Evolutionary conservation across 2,797 vertebrate genomes (phyloP).

Genomic region (Pelobates cultripes): DNA sequence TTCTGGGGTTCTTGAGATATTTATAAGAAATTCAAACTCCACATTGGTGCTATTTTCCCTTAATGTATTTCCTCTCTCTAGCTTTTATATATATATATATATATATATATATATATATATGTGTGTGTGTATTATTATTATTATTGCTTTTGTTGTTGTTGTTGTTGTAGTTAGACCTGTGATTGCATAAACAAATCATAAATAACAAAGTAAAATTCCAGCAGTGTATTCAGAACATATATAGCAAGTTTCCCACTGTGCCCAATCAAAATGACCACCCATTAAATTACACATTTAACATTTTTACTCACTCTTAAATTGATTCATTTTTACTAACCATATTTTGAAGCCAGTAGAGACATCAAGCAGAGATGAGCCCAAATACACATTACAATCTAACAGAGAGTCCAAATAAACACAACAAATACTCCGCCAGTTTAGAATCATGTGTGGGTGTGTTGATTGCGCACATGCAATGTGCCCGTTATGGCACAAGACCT

Average conservation of each 20-base stretch:
- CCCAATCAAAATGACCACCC: conserved; percentile 7
- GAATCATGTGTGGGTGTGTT: conserved; percentile 30
- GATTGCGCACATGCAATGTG: neutral
- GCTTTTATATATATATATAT: too few species aligned
- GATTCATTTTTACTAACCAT: conserved; percentile 9
- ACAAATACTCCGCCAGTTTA: conserved; percentile 6
- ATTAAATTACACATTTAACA: conserved; percentile 4
- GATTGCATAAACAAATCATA: too few species aligned
- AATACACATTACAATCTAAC: conserved; percentile 40
- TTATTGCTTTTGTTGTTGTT: too few species aligned
- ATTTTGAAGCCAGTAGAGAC: conserved; percentile 15
- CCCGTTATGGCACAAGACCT: conserved; percentile 5
- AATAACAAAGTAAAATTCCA: too few species aligned
- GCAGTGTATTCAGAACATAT: neutral
- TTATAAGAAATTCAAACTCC: too few species aligned
- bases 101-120: too few species aligned
- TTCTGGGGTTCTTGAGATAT: too few species aligned
- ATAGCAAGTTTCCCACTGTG: neutral
- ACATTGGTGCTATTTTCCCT: too few species aligned
- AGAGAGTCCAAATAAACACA: conserved; percentile 29
- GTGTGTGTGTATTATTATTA: too few species aligned
- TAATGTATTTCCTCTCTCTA: too few species aligned
- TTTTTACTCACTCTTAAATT: conserved; percentile 13
- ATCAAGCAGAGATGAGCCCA: conserved; percentile 32
- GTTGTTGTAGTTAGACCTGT: too few species aligned